These are phyloP conservation scores for Onychostruthus taczanowskii DNA, from an alignment of 2,113 vertebrate genomes.

Conservation along the genomic window DNA sequence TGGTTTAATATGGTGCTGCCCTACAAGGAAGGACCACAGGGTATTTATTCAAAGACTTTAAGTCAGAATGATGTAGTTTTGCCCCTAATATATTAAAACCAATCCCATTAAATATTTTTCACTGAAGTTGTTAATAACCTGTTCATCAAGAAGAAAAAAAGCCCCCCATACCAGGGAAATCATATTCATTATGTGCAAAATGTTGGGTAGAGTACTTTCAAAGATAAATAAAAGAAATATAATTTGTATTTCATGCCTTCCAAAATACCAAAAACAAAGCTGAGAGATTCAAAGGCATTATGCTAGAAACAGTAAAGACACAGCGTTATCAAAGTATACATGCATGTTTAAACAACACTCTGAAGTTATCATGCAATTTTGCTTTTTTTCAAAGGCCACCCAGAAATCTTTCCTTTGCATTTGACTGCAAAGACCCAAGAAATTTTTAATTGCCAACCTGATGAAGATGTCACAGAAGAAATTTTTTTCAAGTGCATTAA, in stretches of 20 bases:
- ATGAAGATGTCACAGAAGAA: slow-evolving; percentile 84
- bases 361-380: neutral
- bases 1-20: neutral
- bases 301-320: neutral
- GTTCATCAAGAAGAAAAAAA: neutral
- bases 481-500: slow-evolving; percentile 83
- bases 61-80: neutral
- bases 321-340: neutral
- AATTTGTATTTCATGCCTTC: neutral
- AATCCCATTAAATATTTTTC: neutral
- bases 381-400: slow-evolving; percentile 73
- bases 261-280: neutral
- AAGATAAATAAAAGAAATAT: neutral
- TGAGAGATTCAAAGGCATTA: neutral
- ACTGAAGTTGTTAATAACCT: neutral
- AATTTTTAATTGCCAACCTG: slow-evolving; percentile 81
- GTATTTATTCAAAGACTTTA: neutral
- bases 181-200: neutral
- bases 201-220: neutral
- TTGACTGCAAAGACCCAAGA: slow-evolving; percentile 89
- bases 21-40: neutral
- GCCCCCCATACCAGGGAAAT: neutral
- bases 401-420: slow-evolving; percentile 86
- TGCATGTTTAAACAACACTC: neutral
- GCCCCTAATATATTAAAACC: neutral